Base-by-base conservation (phyloP, 2,113 vertebrate genomes). In the Lagopus muta region DNA sequence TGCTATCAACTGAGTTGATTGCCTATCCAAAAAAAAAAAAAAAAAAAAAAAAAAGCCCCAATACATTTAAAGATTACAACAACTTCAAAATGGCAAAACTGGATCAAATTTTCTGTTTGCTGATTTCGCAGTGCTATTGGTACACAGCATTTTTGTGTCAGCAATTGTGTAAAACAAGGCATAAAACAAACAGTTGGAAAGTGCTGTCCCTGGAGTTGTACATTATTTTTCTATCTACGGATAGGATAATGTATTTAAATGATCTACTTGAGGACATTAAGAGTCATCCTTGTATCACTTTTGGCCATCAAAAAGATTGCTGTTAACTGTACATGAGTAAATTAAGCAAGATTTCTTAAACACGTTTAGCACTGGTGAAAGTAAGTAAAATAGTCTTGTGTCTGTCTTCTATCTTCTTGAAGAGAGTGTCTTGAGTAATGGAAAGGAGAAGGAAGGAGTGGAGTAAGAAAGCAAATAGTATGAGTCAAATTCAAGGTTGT, bases 401-500 rank as follows among this genome's bases (percentile, higher is more conserved):
- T 54, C 52, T 54, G 52, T 54, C 14, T 28, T 48, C n/a, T 82
- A 21, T 32, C 61, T 86, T 67, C 47, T 77, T 57, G 8, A 86
- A 88, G 62, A 80, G 71, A 91, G 67, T 3, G 11, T 90, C 89
- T 89, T 17, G 15, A 60, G 47, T 38, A 65, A 74, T 47, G 11
- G 32, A 47, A 89, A 43, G 48, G 55, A 80, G 52, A 61, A 79
- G 57, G 15, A 57, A 54, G 43, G 34, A 47, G 18, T 32, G 60
- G 55, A 52, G 66, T 77, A 82, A 80, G 75, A 50, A 45, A 22
- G 67, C 60, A 94, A 90, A 86, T 55, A 94, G 60, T 17, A 5
- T 38, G 42, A 91, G 36, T 71, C 34, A 80, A 34, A 74, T 77
- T 76, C 82, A 91, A 94, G 75, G 76, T 91, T 80, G 21, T 45